Evolutionary conservation across 2,113 vertebrate species (phyloP).

Genomic region (Lipotes vexillifer): DNA sequence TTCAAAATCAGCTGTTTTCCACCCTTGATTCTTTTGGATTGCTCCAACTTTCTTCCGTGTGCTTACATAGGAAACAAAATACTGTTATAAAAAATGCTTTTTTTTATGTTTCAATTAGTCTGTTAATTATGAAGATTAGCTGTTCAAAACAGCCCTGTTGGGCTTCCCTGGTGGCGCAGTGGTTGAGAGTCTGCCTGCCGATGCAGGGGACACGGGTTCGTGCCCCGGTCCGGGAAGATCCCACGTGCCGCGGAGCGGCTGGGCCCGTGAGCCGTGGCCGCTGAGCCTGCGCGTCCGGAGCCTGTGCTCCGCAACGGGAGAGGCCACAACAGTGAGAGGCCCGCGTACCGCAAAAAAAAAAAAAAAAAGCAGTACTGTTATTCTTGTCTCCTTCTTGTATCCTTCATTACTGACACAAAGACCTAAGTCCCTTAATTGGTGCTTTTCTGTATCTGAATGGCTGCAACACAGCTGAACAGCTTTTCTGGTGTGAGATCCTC

Average conservation of each 20-base stretch:
- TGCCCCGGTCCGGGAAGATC: no score
- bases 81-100: conserved; percentile 68
- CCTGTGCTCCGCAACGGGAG: no score
- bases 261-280: no score
- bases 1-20: conserved; percentile 65
- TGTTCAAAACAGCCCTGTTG: conserved; percentile 84
- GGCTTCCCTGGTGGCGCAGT: no score
- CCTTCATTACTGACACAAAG: conserved; percentile 90
- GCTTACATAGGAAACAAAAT: conserved; percentile 62
- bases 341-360: no score
- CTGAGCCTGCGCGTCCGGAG: no score
- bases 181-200: no score
- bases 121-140: conserved; percentile 74
- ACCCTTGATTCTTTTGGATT: conserved; percentile 26
- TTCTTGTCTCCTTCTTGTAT: conserved; percentile 84
- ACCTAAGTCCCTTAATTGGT: conserved; percentile 91
- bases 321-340: no score
- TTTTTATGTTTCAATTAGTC: conserved; percentile 33
- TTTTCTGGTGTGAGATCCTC: conserved; percentile 88
- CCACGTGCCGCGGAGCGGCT: no score
- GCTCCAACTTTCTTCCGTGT: conserved; percentile 69
- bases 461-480: conserved; percentile 87
- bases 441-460: conserved; percentile 89
- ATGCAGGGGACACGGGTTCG: no score
- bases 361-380: conserved; percentile 78